Percentiles rank a stretch among this genome's conserved stretches.
Evolutionary conservation across 2,113 vertebrate genomes (phyloP).

Genomic region (Marcusenius ussheri): DNA sequence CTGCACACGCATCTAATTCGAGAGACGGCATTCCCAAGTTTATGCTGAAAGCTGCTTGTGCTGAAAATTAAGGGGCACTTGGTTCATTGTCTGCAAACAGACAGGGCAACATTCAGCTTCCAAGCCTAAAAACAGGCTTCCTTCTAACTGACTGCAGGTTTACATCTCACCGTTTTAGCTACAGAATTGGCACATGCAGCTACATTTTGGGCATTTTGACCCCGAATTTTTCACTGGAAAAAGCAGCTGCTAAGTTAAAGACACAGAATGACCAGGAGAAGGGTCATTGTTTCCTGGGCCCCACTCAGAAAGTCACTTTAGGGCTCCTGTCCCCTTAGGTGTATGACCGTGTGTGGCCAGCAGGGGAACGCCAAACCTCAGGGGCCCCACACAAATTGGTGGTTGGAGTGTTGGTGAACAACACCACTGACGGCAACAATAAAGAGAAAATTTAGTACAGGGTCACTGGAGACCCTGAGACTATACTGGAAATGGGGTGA

Average conservation of each 20-base stretch:
- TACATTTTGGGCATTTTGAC: background rate
- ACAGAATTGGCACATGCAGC: background rate
- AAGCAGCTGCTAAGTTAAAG: background rate
- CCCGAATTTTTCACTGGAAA: background rate
- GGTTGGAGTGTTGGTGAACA: background rate
- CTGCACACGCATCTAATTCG: background rate
- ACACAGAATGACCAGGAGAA: background rate
- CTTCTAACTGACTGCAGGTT: background rate
- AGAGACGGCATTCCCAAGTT: background rate
- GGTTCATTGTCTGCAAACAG: slow-evolving; percentile 45
- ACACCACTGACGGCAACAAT: background rate
- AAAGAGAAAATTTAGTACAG: background rate
- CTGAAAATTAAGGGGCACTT: slow-evolving; percentile 33
- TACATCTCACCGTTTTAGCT: background rate
- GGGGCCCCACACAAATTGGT: background rate
- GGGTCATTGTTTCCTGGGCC: background rate
- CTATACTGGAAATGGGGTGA: background rate
- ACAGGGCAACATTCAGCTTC: slow-evolving; percentile 38
- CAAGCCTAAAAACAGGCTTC: slow-evolving; percentile 23
- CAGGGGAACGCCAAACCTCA: background rate
- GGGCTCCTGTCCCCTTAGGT: background rate
- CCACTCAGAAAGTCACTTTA: background rate
- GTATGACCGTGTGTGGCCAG: background rate
- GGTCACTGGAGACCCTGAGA: background rate
- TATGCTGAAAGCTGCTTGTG: slow-evolving; percentile 34